phyloP scores from a whole-genome alignment of 2,113 vertebrate species.

The Malaclemys terrapin region DNA sequence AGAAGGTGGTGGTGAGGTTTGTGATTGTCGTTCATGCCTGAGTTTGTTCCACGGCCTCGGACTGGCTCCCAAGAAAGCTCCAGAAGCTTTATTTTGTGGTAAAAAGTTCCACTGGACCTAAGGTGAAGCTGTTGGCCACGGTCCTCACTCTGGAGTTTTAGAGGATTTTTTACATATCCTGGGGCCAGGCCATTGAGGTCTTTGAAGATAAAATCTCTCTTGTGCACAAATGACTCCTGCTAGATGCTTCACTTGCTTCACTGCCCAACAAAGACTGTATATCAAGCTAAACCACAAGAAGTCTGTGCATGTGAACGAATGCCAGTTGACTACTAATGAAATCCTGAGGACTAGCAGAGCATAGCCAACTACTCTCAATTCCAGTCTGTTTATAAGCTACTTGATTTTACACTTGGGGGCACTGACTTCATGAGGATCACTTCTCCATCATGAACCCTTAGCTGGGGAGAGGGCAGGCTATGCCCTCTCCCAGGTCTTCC shows the following conservation, averaged over 20 bases:
- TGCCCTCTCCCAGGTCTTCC: neutral
- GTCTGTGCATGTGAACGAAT: neutral
- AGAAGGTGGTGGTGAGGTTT: neutral
- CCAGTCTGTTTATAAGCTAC: neutral
- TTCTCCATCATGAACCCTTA: neutral
- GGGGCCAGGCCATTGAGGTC: neutral
- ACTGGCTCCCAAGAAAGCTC: neutral
- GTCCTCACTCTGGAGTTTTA: neutral
- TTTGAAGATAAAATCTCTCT: neutral
- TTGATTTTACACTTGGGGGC: neutral
- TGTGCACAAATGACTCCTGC: neutral
- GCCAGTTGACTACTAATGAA: neutral
- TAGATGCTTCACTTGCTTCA: neutral
- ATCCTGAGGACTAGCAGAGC: neutral
- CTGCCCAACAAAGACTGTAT: neutral
- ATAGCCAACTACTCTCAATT: rapidly evolving
- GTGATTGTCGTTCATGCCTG: neutral
- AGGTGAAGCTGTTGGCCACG: neutral
- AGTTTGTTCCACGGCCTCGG: rapidly evolving
- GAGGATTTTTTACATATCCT: neutral
- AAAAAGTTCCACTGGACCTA: neutral
- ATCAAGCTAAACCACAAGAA: too few relatives aligned
- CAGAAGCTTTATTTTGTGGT: neutral
- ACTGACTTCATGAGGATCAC: neutral
- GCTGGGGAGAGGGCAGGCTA: neutral